phyloP scores from a whole-genome alignment of 2,888 invertebrate genomes.

The Dusona sp. region DNA sequence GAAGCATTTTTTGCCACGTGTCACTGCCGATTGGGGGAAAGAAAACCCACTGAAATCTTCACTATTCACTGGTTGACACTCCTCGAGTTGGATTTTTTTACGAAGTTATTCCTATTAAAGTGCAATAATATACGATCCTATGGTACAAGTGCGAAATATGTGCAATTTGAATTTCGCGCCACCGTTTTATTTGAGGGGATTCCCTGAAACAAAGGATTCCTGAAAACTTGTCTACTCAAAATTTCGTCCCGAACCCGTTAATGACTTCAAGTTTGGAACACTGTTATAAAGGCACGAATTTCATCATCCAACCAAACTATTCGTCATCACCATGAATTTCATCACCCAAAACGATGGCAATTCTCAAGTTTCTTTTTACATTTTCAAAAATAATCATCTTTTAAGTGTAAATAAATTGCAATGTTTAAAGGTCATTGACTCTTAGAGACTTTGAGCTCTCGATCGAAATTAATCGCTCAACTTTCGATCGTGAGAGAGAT shows the following conservation, averaged over 20 bases:
- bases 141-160: background rate
- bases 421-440: slow-evolving; percentile 2
- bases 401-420: background rate
- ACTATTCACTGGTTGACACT: background rate
- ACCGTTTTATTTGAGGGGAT: background rate
- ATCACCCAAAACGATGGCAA: background rate
- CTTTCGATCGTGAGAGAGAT: background rate
- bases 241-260: background rate
- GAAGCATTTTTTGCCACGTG: background rate
- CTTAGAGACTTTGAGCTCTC: background rate
- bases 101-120: background rate
- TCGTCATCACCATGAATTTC: background rate
- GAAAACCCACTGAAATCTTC: background rate
- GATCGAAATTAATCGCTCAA: background rate
- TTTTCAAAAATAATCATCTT: background rate
- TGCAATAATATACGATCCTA: background rate
- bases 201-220: background rate
- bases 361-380: background rate
- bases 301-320: background rate
- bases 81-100: background rate
- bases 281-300: background rate
- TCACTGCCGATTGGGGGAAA: slow-evolving; percentile 3
- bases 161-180: background rate
- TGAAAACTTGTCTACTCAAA: background rate
- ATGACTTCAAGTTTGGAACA: background rate